Percentiles rank a stretch among this genome's conserved stretches.
phyloP scores from a whole-genome alignment of 2,113 vertebrate genomes.

The Enhydra lutris region DNA sequence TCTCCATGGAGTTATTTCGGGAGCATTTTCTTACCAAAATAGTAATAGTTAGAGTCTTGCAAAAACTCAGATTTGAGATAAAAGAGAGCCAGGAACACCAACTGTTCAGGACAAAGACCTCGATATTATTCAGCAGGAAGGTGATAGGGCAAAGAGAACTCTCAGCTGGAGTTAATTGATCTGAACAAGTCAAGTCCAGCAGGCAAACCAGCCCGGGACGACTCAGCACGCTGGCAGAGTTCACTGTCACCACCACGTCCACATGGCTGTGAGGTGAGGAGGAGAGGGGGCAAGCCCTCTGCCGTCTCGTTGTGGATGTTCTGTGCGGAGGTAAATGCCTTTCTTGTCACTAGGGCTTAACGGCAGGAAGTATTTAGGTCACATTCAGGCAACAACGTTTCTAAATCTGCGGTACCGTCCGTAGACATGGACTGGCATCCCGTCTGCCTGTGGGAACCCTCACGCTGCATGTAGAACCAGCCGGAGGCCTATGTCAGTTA shows the following conservation, averaged over 20 bases:
- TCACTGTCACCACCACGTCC: background rate
- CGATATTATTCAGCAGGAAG: background rate
- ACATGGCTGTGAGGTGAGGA: background rate
- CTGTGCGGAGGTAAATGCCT: background rate
- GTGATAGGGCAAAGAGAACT: background rate
- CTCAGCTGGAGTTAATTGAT: background rate
- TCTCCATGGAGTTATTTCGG: background rate
- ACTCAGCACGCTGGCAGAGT: background rate
- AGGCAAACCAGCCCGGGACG: background rate
- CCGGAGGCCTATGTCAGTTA: too few species aligned
- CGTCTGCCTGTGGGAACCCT: background rate
- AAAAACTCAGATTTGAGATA: background rate
- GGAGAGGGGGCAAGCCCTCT: too few species aligned
- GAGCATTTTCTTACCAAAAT: background rate
- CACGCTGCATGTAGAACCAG: background rate
- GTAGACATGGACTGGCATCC: background rate
- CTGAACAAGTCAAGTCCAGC: background rate
- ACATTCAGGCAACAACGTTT: background rate
- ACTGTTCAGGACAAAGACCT: background rate
- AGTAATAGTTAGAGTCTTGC: background rate
- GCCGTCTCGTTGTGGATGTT: background rate
- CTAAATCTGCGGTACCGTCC: background rate
- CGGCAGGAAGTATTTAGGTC: background rate
- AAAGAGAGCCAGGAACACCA: background rate
- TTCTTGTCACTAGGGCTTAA: background rate